Evolutionary conservation across 2,797 vertebrate species (phyloP).

Genomic region (Danio tinwini): DNA sequence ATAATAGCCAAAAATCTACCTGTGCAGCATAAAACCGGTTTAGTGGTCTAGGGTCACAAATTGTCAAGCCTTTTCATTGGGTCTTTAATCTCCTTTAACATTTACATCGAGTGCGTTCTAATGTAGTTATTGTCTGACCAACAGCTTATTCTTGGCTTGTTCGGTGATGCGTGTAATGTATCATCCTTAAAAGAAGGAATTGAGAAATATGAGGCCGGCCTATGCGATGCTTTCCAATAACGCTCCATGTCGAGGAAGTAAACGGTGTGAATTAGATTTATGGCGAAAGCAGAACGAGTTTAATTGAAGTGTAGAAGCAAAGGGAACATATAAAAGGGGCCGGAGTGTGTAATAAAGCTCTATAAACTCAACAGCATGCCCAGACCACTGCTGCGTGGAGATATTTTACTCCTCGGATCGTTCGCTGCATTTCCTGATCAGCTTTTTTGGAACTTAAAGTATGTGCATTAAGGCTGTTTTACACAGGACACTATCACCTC

Average conservation of each 20-base stretch:
- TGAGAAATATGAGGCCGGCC: not conserved
- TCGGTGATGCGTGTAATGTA: not conserved
- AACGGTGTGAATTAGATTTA: conserved; percentile 21
- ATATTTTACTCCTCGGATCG: not conserved
- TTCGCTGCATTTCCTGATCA: not conserved
- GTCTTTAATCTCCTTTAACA: not conserved
- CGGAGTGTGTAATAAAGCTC: conserved; percentile 22
- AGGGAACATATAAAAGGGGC: conserved; percentile 1
- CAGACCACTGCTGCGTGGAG: not conserved
- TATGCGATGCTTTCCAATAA: conserved; percentile 3
- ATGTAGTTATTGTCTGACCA: not conserved
- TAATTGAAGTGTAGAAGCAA: conserved; percentile 8
- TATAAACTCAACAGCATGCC: conserved; percentile 26
- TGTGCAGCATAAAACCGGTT: no score
- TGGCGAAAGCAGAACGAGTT: conserved; percentile 9
- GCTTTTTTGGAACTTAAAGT: not conserved
- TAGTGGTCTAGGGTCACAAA: no score
- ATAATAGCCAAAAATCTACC: no score
- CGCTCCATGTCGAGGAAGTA: not conserved
- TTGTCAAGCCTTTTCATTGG: not conserved
- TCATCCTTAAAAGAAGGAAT: not conserved
- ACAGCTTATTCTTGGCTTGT: not conserved
- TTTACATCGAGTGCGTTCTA: not conserved
- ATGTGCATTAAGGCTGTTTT: not conserved
- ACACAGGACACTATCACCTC: no score